phyloP scores from a whole-genome alignment of 2,888 invertebrate genomes.

The Polietes domitor region DNA sequence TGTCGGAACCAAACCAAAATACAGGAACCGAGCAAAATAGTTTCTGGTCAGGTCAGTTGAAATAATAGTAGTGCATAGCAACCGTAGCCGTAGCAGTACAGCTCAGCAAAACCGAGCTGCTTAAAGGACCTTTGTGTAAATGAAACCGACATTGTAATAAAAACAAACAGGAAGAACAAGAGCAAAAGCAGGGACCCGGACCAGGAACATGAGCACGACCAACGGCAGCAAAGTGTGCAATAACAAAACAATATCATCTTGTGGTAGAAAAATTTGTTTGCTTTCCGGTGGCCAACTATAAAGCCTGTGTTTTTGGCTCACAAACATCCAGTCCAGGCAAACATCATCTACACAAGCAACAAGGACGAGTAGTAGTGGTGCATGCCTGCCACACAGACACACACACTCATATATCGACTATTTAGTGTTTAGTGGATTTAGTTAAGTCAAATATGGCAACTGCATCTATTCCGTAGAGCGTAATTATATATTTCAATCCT shows the following conservation, averaged over 20 bases:
- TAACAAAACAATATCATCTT: constrained; percentile 46
- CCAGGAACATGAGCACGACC: not conserved
- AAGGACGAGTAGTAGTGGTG: constrained; percentile 9
- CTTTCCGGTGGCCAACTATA: constrained; percentile 54
- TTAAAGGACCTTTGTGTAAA: constrained; percentile 57
- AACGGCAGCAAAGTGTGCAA: constrained; percentile 23
- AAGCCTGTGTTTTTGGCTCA: constrained; percentile 34
- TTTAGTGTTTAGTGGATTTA: too few relatives aligned
- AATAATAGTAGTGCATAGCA: constrained; percentile 46
- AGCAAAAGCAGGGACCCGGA: not conserved
- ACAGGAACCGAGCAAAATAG: constrained; percentile 62
- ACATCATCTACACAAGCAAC: too few relatives aligned
- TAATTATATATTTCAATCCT: too few relatives aligned
- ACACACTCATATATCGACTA: not conserved
- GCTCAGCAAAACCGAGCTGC: constrained; percentile 33
- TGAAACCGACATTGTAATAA: constrained; percentile 56
- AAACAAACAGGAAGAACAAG: constrained; percentile 37
- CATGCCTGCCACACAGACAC: not conserved
- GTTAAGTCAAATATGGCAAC: too few relatives aligned
- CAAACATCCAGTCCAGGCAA: not conserved
- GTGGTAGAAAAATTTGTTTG: constrained; percentile 47
- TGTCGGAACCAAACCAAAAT: constrained; percentile 47
- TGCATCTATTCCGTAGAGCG: too few relatives aligned
- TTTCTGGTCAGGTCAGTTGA: constrained; percentile 61
- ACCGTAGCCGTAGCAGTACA: not conserved